phyloP scores from a whole-genome alignment of 2,797 vertebrate species.

The Clarias platycephalus region DNA sequence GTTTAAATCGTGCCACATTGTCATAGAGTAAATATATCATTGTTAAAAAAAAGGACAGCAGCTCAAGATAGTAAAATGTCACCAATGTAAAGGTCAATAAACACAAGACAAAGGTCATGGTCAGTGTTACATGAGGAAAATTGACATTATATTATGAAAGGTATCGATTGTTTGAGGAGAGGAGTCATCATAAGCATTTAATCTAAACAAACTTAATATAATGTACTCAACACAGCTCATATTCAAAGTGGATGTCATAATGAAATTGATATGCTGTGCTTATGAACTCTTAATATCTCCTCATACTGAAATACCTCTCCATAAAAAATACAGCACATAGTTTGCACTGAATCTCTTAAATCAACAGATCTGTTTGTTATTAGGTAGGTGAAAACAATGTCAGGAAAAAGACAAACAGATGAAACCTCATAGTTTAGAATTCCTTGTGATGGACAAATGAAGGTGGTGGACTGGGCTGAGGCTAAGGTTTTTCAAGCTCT shows the following conservation, averaged over 20 bases:
- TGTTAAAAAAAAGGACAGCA: not conserved
- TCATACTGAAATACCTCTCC: slow-evolving; percentile 42
- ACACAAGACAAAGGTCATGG: slow-evolving; percentile 28
- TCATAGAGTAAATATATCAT: not conserved
- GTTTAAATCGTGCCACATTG: not conserved
- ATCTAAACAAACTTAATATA: slow-evolving; percentile 29
- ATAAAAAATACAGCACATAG: slow-evolving; percentile 60
- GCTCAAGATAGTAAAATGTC: not conserved
- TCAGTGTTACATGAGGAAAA: slow-evolving; percentile 34
- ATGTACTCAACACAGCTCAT: slow-evolving; percentile 25
- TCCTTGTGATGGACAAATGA: slow-evolving; percentile 37
- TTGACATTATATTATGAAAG: slow-evolving; percentile 47
- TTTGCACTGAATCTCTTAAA: slow-evolving; percentile 80
- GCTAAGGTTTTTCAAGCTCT: not conserved
- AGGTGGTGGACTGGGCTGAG: slow-evolving; percentile 15
- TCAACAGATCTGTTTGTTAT: slow-evolving; percentile 70
- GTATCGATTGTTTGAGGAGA: slow-evolving; percentile 48
- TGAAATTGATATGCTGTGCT: slow-evolving; percentile 17
- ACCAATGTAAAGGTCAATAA: not conserved
- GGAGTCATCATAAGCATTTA: slow-evolving; percentile 40
- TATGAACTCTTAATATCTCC: slow-evolving; percentile 42
- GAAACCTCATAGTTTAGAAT: slow-evolving; percentile 56
- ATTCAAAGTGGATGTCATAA: slow-evolving; percentile 10
- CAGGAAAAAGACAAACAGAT: slow-evolving; percentile 46
- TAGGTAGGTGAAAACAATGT: slow-evolving; percentile 45